Conservation (phyloP, 2,113 vertebrate genomes). For the Cyphomyrus discorhynchus region DNA sequence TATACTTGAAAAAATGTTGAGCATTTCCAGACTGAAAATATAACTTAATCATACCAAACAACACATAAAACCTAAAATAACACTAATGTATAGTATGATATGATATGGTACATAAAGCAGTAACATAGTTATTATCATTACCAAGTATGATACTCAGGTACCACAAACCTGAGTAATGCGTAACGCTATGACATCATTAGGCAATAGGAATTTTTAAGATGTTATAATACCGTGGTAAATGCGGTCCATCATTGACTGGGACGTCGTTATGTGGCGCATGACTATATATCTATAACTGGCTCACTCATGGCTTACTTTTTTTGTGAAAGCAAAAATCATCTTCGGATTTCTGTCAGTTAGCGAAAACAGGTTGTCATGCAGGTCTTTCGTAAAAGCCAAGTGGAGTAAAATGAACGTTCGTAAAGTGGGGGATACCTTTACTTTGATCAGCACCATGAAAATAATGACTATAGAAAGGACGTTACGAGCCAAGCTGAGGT, state of each 20-base stretch:
- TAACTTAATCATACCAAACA: neutral
- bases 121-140: neutral
- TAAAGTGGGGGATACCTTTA: neutral
- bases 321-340: neutral
- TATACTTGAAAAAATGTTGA: neutral
- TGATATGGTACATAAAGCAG: neutral
- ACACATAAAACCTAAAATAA: neutral
- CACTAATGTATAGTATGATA: neutral
- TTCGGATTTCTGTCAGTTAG: neutral
- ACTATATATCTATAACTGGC: neutral
- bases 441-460: neutral
- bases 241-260: neutral
- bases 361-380: neutral
- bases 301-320: neutral
- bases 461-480: neutral
- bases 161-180: neutral
- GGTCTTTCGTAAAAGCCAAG: neutral
- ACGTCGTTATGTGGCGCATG: neutral
- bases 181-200: neutral
- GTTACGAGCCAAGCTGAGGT: neutral
- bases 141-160: neutral
- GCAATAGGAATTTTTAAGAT: neutral
- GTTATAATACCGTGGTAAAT: neutral
- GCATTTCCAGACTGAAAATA: neutral
- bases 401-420: neutral